Evolutionary conservation across 2,113 vertebrate species (phyloP), one percentile per base, ranked within the genome.

Genomic region (Silurus asotus): DNA sequence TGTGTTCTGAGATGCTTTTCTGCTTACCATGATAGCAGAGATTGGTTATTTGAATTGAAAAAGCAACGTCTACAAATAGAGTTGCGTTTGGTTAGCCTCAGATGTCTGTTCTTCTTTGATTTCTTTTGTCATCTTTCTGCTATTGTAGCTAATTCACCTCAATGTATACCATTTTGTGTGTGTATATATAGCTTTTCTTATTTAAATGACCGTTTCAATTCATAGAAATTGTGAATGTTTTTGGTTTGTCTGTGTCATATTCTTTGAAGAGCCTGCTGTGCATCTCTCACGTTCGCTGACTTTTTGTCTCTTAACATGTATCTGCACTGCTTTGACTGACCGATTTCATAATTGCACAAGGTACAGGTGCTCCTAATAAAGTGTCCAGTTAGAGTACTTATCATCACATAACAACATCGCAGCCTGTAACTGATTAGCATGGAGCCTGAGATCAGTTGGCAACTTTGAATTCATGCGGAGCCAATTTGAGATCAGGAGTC

Each of bases 401-500:
- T 79, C 25, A 37, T 19, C 13, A 7, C 10, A 25, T 28, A 56
- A 83, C 55, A 19, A 2, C 51, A 37, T 45, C 81, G 11, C 51
- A 45, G 65, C 51, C 53, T 70, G 64, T 8, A 56, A 37, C 8
- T 83, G 37, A 56, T 69, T 49, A 77, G 13, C 70, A 9, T 56
- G 58, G 20, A 56, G 75, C n/a, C 84, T 85, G 82, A 59, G 62
- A 84, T 70, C 62, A 64, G 8, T 23, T 83, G 74, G 51, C 20
- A 61, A 51, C 62, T 8, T 61, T 69, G 62, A 55, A 67, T 87
- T 80, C 74, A 87, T 72, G 75, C 37, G 75, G 80, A 80, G 64
- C 45, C 81, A 62, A 79, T 84, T 84, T 70, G 61, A 83, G 56
- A 87, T 82, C 70, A 87, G 80, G 85, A 82, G 69, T 80, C 65